Conservation (phyloP, 2,888 invertebrate genomes). For the Melanostoma scalare region DNA sequence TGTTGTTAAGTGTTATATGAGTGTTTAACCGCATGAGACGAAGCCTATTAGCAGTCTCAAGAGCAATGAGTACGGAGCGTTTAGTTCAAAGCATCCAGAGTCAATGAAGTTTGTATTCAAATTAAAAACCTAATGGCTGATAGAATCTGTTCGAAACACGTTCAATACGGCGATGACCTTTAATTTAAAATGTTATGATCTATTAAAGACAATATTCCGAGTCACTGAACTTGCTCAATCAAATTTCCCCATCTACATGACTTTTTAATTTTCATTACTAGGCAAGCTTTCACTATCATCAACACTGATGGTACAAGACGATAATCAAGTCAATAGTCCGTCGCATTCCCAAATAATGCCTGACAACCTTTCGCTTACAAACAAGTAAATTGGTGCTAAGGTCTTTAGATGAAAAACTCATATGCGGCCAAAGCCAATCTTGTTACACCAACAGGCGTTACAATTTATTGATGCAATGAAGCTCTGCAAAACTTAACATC, state of each 20-base stretch:
- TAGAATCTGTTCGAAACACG: too few relatives aligned
- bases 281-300: slow-evolving; percentile 48
- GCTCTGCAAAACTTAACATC: slow-evolving; percentile 46
- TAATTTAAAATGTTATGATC: too few relatives aligned
- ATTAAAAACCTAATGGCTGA: too few relatives aligned
- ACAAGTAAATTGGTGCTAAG: slow-evolving; percentile 50
- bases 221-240: too few relatives aligned
- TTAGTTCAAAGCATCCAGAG: too few relatives aligned
- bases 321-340: neutral
- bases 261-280: neutral
- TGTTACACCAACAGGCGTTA: slow-evolving; percentile 22
- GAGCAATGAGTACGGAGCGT: too few relatives aligned
- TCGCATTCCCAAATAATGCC: slow-evolving; percentile 32
- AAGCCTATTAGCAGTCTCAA: too few relatives aligned
- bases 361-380: slow-evolving; percentile 54
- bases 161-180: too few relatives aligned
- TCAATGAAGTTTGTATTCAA: too few relatives aligned
- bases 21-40: too few relatives aligned
- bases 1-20: too few relatives aligned
- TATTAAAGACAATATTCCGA: too few relatives aligned
- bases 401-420: slow-evolving; percentile 33
- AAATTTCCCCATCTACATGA: neutral
- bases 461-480: slow-evolving; percentile 30
- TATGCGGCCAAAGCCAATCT: slow-evolving; percentile 40
- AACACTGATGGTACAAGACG: slow-evolving; percentile 9